Conservation (phyloP, 2,797 vertebrate genomes). For the Tenualosa ilisha region DNA sequence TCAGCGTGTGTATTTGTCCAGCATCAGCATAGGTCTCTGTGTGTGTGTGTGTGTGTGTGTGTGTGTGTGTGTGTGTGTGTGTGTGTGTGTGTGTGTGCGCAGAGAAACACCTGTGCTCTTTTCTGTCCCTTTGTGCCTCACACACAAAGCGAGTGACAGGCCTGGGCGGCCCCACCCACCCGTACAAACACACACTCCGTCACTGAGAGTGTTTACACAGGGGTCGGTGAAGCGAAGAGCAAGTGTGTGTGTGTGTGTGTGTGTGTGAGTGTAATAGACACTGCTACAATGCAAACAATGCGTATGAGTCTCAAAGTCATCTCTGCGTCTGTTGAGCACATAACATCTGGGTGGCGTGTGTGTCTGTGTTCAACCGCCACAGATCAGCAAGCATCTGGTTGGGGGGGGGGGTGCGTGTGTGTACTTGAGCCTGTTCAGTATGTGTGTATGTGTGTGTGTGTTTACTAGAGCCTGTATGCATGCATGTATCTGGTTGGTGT, state of each 20-base stretch:
- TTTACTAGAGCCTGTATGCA: no score
- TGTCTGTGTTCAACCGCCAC: not conserved
- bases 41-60: not conserved
- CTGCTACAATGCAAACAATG: constrained; percentile 57
- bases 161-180: constrained; percentile 38
- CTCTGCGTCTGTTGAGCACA: not conserved
- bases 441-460: not conserved
- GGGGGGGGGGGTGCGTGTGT: not conserved
- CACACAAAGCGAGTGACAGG: constrained; percentile 42
- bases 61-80: not conserved
- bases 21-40: not conserved
- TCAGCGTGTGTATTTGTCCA: not conserved
- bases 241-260: constrained; percentile 19
- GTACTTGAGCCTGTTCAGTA: not conserved
- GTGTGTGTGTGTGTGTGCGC: not conserved
- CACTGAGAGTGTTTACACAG: constrained; percentile 54
- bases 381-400: no score
- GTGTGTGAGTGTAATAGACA: constrained; percentile 37
- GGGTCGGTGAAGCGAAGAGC: constrained; percentile 36
- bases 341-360: not conserved
- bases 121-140: constrained; percentile 29
- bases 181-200: constrained; percentile 31
- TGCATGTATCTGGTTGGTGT: no score
- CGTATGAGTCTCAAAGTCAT: not conserved
- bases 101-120: constrained; percentile 11